Conservation (phyloP, 2,113 vertebrate species). For the Tragulus kanchil region DNA sequence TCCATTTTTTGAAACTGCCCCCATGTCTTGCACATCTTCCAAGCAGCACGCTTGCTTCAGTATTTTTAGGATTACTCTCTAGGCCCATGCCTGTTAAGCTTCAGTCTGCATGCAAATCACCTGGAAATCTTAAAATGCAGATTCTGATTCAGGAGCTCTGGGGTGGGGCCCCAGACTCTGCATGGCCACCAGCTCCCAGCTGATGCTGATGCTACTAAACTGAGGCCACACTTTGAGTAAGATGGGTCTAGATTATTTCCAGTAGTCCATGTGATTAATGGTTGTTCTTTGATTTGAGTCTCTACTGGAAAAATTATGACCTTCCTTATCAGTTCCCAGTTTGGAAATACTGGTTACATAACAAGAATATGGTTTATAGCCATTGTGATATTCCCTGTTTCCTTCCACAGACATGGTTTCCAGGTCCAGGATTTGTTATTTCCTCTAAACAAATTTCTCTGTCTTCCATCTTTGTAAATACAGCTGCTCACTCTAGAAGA, state of each 20-base stretch:
- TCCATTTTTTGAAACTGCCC: neutral
- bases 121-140: neutral
- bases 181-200: neutral
- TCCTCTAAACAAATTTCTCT: neutral
- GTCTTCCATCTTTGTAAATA: slow-evolving; percentile 8
- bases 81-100: neutral
- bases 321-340: neutral
- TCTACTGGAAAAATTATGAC: neutral
- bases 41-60: neutral
- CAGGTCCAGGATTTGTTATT: neutral
- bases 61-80: neutral
- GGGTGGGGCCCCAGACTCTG: neutral
- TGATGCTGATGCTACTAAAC: neutral
- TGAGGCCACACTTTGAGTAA: neutral
- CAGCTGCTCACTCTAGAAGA: neutral
- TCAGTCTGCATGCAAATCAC: neutral
- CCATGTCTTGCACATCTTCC: neutral
- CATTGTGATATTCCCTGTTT: neutral
- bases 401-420: neutral
- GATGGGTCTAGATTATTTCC: neutral
- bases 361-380: neutral
- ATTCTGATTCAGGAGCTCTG: neutral
- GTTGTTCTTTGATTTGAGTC: neutral
- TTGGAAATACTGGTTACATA: neutral
- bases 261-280: neutral